Evolutionary conservation across 2,888 invertebrate genomes (phyloP), one percentile per base, ranked within the genome.

Genomic region (Ommatoiulus sabulosus): DNA sequence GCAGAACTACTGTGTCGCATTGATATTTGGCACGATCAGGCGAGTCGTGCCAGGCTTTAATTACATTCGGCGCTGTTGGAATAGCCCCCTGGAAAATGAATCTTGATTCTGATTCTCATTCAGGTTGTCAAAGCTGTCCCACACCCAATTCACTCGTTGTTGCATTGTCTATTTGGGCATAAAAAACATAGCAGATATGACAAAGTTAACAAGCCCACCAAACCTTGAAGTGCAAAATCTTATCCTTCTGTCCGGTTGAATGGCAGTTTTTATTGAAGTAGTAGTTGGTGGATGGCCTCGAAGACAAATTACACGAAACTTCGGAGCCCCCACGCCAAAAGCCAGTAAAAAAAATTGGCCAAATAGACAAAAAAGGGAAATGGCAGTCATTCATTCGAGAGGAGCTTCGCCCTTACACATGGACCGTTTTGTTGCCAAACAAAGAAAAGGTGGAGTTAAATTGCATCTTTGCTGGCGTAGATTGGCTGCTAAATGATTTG

Each of bases 201-300:
- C 63, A 63, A 63, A 63, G 63, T 63, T 63, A 63, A 63, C 63
- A 63, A 63, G 63, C 63, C 63, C 63, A 63, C 63, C 63, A 63
- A 63, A 63, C 63, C 63, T 63, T 63, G 63, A 63, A 63, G 63
- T 63, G 63, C 63, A 63, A 63, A n/a, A 63, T 63, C 63, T 63
- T 63, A 63, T 63, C 63, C 63, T 63, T 63, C 63, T 63, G 63
- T 63, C 63, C 63, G 63, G n/a, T 63, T 63, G 63, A 63, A 63
- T 63, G 63, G 63, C 63, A 63, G 63, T 12, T 63, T 63, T 63
- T 63, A 63, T 63, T 17, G 6, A 63, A 63, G 63, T 63, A 12
- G 52, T 52, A 63, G 17, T 63, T 63, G 63, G 63, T n/a, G 63
- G 63, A 63, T 63, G 63, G n/a, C 63, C 63, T 63, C 63, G 63